Base-by-base conservation (phyloP, 2,113 vertebrate species). In the Pollimyrus isidori region DNA sequence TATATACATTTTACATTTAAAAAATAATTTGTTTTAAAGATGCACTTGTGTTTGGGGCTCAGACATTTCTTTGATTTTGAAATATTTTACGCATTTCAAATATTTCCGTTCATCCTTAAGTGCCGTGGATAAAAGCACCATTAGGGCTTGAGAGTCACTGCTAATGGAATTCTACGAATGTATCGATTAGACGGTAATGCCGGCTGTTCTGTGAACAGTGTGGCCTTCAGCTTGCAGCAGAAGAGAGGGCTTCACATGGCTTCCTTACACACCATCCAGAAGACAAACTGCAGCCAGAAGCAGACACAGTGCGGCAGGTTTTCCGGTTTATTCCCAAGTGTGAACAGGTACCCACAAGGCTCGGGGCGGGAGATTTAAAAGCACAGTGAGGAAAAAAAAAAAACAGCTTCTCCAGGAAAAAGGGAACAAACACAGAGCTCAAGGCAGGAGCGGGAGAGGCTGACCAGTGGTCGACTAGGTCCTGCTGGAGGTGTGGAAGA, bases 401-500 rank as follows among this genome's bases (percentile, higher is more conserved):
- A 84, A 84, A 48, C 82, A 84, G 82, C 23, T 46, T 84, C 21
- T 21, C 21, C 4, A 23, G 42, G 42, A 45, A 15, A 6, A 39
- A 82, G 82, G 82, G 45, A 13, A 39, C 3, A 13, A 39, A n/a
- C 42, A 84, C 45, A 1, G 21, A 13, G 80, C 17, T 46, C 80
- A 21, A 39, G 50, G 45, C 23, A 26, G 35, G 50, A 42, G 76
- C 3, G 11, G 1, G 53, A 11, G 39, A 5, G 88, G 35, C 17
- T 7, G 2, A 35, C 10, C 45, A 35, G 39, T 30, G 56, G 39
- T 62, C 9, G 2, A 94, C 89, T 94, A 91, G 2, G 92, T 91
- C 56, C 89, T 87, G 0, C 90, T 83, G 0, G 94, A 93, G 3
- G 26, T 90, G 90, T 94, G 94, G 91, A 97, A 93, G 65, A 97